Evolutionary conservation across 2,797 vertebrate genomes (phyloP), one percentile per base, ranked within the genome.

Genomic region (Chromis chromis): DNA sequence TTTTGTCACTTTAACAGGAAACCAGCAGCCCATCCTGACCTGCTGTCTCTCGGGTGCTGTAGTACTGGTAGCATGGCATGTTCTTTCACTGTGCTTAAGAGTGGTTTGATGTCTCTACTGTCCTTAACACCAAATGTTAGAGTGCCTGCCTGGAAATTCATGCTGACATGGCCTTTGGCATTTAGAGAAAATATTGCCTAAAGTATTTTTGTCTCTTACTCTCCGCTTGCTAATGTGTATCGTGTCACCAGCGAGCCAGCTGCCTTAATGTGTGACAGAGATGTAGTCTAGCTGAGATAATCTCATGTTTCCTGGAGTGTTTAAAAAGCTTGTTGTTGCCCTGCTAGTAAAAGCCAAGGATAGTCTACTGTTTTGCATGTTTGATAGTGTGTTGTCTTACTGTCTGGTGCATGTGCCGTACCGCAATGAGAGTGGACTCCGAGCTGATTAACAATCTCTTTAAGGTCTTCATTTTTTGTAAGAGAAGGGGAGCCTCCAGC

Each of bases 1-100:
- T 67, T 90, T 84, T 92, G 59, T 92, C 89, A 55, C 81, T 82
- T 88, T 75, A 81, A 91, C 93, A 94, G 94, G 91, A 92, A 78
- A 50, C 79, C 86, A 42, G 73, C 73, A 6, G 25, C 28, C 52
- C 81, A 91, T 39, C 64, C 74, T 48, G 89, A 84, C 52, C 76
- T 36, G 46, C 86, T 82, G 1, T 86, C 63, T 78, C 82, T 91
- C 16, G 58, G 93, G 94, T 94, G 62, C 82, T 88, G 90, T 94
- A 88, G 52, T 83, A 77, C 74, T 78, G 76, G 49, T 88, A 69
- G 84, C 82, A 84, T 80, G 82, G 61, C 80, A 52, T 90, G 87
- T 86, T 83, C 64, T 67, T 87, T 73, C 46, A 2, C 21, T 58
- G 55, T 71, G 78, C 46, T 56, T 81, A 44, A 36, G 42, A 68